Percentiles rank a stretch among this genome's conserved stretches.
phyloP scores from a whole-genome alignment of 2,797 vertebrate species.

The Numenius phaeopus region DNA sequence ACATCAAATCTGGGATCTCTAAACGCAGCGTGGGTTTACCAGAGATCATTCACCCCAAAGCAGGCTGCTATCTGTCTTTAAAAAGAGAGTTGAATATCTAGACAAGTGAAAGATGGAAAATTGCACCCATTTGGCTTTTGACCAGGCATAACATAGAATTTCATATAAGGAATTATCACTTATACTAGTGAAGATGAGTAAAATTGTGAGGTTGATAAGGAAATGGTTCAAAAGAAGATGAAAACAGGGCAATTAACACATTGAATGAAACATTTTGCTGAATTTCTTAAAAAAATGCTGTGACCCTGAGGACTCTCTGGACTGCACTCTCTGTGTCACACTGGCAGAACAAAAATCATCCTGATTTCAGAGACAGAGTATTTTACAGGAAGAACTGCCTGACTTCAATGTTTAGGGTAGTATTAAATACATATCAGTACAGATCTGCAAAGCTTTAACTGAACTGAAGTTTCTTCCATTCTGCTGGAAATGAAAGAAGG shows the following conservation, averaged over 20 bases:
- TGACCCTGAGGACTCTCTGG: neutral
- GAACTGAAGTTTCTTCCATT: neutral
- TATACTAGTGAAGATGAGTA: neutral
- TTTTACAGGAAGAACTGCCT: neutral
- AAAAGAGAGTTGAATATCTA: neutral
- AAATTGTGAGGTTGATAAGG: neutral
- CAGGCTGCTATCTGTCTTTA: neutral
- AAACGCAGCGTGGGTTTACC: neutral
- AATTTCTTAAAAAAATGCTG: neutral
- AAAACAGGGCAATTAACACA: neutral
- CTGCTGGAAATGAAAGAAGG: neutral
- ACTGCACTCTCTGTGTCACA: neutral
- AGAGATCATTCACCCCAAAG: neutral
- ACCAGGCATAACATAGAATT: neutral
- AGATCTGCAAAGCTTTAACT: neutral
- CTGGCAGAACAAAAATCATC: neutral
- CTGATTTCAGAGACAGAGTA: neutral
- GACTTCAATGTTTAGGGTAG: neutral
- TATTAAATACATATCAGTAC: neutral
- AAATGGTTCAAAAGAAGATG: neutral
- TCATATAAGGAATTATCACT: neutral
- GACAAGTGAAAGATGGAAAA: neutral
- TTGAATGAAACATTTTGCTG: neutral
- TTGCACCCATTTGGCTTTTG: neutral
- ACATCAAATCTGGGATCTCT: neutral